These are phyloP conservation scores for Lycophotia porphyrea DNA, from an alignment of 2,888 invertebrate species.

Conservation along the genomic window DNA sequence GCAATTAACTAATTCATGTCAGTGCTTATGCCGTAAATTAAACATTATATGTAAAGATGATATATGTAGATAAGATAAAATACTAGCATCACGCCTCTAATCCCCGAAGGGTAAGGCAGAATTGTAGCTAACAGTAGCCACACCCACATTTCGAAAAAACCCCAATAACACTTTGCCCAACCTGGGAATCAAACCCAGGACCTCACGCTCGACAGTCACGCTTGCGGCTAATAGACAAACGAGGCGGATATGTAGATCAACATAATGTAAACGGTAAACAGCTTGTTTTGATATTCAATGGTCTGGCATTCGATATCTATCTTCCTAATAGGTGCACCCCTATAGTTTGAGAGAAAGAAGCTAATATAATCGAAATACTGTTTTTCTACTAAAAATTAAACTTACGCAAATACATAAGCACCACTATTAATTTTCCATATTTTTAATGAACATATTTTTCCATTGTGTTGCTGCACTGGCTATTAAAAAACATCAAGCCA, in stretches of 20 bases:
- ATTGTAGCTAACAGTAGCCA: not conserved
- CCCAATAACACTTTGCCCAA: not conserved
- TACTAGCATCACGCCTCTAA: not conserved
- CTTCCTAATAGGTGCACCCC: not conserved
- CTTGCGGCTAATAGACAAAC: no score
- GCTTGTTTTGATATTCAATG: no score
- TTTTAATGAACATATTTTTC: conserved; percentile 43
- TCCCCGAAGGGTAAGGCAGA: not conserved
- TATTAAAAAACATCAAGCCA: conserved; percentile 58
- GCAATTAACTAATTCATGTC: conserved; percentile 48
- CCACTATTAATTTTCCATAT: conserved; percentile 18
- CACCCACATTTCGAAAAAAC: not conserved
- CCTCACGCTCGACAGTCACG: no score
- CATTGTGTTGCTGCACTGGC: conserved; percentile 25
- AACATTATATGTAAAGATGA: not conserved
- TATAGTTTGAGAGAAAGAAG: not conserved
- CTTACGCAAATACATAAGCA: not conserved
- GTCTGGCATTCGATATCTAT: not conserved
- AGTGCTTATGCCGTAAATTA: conserved; percentile 40
- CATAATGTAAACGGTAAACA: not conserved
- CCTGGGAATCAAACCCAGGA: not conserved
- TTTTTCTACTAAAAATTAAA: not conserved
- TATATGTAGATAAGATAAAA: not conserved
- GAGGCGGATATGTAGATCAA: no score
- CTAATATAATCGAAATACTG: not conserved